Evolutionary conservation across 2,797 vertebrate species (phyloP), one percentile per base, ranked within the genome.

Genomic region (Capromys pilorides): DNA sequence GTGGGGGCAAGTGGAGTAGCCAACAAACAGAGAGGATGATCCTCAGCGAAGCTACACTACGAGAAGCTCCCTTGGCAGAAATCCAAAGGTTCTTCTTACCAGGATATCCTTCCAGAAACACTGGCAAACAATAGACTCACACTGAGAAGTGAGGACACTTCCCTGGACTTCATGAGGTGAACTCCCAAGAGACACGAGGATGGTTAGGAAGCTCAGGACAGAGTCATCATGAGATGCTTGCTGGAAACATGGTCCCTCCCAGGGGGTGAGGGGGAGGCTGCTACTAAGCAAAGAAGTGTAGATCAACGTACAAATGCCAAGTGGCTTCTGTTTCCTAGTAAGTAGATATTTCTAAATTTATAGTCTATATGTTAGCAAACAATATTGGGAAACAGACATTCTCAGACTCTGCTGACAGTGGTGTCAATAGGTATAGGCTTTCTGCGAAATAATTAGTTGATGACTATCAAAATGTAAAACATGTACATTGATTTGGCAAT

Each of bases 261-360:
- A 28, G 14, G 9, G 14, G 26, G 36, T 64, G n/a, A 49, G 31
- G 22, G 36, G 59, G n/a, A 49, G 26, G 19, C 33, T 49, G 31
- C 66, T 10, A 19, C 28, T 75, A 89, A 33, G 51, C 36, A 73
- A 59, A 54, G 61, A 79, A 41, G 75, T 61, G 62, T 22, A 88
- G 80, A 80, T 69, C 31, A 79, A 78, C 24, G 12, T 7, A 26
- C 22, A 88, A 69, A 78, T 24, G 54, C 57, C n/a, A 75, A 82
- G 49, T 41, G 1, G 12, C 31, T 75, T 85, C 41, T 64, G 61
- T 79, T 80, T 6, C 33, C 64, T 67, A 87, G 66, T 82, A 83
- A 92, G 66, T 24, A 59, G 33, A 92, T 13, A 51, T 81, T 92
- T 93, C 59, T 45, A 77, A 85, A 79, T 81, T 22, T n/a, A 90